These are phyloP conservation scores for Caenorhabditis doughertyi DNA, from an alignment of 2,888 invertebrate species.

Conservation along the genomic window DNA sequence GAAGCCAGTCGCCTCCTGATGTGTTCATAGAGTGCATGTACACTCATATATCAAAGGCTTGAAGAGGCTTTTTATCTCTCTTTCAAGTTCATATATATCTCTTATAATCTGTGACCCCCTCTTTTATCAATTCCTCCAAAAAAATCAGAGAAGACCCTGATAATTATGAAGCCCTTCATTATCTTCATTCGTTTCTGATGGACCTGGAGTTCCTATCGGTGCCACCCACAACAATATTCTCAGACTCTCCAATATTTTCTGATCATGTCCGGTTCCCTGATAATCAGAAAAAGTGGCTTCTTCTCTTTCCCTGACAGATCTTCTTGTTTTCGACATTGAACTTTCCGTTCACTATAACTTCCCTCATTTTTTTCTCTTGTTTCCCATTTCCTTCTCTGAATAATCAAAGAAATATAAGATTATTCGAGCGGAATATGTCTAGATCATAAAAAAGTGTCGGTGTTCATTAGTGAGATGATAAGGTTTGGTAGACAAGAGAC, in stretches of 20 bases:
- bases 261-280: background rate
- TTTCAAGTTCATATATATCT: background rate
- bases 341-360: constrained; percentile 13
- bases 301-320: background rate
- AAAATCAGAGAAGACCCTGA: constrained; percentile 27
- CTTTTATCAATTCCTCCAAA: background rate
- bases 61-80: background rate
- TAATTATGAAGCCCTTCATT: constrained; percentile 36
- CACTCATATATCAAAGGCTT: background rate
- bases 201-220: constrained; percentile 33
- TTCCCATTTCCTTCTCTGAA: constrained; percentile 26
- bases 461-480: constrained; percentile 31
- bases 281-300: constrained; percentile 38
- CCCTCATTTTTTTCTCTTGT: constrained; percentile 6
- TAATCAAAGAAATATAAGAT: constrained; percentile 2
- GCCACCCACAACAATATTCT: constrained; percentile 26
- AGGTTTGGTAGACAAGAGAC: background rate
- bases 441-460: constrained; percentile 17
- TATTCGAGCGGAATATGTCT: constrained; percentile 28
- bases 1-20: no score
- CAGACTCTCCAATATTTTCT: constrained; percentile 13
- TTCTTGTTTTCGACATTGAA: constrained; percentile 11
- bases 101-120: background rate
- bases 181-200: background rate
- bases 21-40: background rate